These are phyloP conservation scores for Ochotona curzoniae DNA, from an alignment of 2,113 vertebrate genomes.

Conservation along the genomic window DNA sequence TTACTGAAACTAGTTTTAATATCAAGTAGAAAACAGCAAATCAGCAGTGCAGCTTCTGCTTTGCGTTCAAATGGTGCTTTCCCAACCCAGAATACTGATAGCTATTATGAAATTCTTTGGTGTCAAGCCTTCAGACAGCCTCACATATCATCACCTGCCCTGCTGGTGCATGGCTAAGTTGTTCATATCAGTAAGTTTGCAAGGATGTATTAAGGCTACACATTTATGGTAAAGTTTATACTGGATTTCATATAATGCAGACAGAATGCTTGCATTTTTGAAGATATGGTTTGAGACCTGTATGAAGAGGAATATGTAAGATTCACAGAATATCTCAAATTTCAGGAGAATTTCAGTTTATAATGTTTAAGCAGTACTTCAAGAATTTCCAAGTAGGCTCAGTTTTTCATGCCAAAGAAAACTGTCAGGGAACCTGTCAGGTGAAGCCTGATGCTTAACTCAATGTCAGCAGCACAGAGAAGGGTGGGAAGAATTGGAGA, in stretches of 20 bases:
- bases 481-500: fast-evolving
- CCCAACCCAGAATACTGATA: neutral
- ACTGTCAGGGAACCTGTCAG: neutral
- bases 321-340: neutral
- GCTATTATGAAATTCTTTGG: neutral
- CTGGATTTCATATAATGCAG: neutral
- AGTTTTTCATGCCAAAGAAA: neutral
- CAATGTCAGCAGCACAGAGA: fast-evolving
- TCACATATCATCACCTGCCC: neutral
- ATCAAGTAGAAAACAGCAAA: neutral
- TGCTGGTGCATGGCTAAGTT: neutral
- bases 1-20: neutral
- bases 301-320: neutral
- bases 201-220: neutral
- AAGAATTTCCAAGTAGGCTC: neutral
- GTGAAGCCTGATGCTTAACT: neutral
- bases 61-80: neutral
- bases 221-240: neutral
- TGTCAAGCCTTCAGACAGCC: neutral
- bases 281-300: neutral
- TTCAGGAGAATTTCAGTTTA: neutral
- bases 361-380: neutral
- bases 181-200: too few relatives aligned
- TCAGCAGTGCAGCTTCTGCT: neutral
- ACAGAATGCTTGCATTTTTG: neutral